phyloP scores from a whole-genome alignment of 2,113 vertebrate genomes.

The Salvelinus alpinus region DNA sequence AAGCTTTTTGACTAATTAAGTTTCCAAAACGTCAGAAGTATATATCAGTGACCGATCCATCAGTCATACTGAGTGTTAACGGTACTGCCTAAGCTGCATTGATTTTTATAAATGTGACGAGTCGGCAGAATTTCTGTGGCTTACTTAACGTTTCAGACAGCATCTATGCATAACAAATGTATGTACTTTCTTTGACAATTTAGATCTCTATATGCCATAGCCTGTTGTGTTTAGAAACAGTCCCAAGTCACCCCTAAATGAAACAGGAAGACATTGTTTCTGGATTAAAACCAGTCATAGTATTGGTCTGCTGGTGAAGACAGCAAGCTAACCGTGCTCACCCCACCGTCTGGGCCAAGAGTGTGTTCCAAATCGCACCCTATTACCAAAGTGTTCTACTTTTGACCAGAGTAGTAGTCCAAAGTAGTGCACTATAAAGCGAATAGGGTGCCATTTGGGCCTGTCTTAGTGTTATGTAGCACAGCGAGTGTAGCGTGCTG shows the following conservation, averaged over 20 bases:
- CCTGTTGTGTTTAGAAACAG: not conserved
- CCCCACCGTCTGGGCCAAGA: no score
- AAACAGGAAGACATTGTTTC: not conserved
- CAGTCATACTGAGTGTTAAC: constrained; percentile 18
- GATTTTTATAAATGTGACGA: constrained; percentile 10
- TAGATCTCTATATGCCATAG: not conserved
- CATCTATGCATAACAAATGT: not conserved
- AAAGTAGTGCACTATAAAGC: no score
- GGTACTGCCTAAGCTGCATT: not conserved
- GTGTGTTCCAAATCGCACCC: no score
- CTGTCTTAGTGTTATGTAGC: not conserved
- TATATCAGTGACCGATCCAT: constrained; percentile 18
- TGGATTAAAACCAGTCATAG: not conserved
- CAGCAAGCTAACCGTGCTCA: no score
- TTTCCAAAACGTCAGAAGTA: constrained; percentile 22
- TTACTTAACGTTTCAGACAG: not conserved
- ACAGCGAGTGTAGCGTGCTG: not conserved
- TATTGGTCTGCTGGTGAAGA: not conserved
- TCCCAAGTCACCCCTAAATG: not conserved
- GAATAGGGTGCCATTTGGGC: no score
- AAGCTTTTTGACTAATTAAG: constrained; percentile 25
- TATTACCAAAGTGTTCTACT: no score
- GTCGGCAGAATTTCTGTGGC: constrained; percentile 4
- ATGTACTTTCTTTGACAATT: not conserved
- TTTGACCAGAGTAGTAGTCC: no score